Evolutionary conservation across 2,797 vertebrate species (phyloP).

Genomic region (Vespertilio murinus): DNA sequence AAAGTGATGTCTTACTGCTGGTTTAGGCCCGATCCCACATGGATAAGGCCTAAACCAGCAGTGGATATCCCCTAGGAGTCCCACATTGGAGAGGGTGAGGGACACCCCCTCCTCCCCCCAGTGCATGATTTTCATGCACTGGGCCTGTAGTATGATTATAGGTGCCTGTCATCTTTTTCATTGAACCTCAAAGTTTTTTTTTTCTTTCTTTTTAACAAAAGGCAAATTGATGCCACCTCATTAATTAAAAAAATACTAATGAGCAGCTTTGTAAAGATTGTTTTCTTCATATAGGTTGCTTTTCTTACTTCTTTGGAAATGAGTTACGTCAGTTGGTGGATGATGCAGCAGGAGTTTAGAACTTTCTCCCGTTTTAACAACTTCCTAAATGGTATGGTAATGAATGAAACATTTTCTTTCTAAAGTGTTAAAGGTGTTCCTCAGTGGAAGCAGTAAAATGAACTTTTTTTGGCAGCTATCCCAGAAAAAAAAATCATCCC

Average conservation of each 20-base stretch:
- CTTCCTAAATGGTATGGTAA: constrained; percentile 31
- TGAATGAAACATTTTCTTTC: constrained; percentile 48
- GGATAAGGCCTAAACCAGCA: no score
- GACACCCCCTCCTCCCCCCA: no score
- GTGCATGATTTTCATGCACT: no score
- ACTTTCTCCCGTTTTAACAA: neutral
- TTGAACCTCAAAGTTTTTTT: neutral
- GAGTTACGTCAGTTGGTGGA: neutral
- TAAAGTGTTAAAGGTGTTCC: constrained; percentile 33
- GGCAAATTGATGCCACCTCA: neutral
- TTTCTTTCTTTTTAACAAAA: neutral
- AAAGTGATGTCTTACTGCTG: no score
- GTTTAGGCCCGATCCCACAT: no score
- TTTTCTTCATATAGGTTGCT: neutral
- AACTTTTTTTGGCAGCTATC: constrained; percentile 60
- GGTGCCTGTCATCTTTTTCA: neutral
- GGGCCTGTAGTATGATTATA: neutral
- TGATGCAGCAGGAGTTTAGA: neutral
- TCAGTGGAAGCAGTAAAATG: constrained; percentile 49
- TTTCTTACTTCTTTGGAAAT: neutral
- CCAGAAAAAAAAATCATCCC: constrained; percentile 23
- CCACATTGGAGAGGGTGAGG: no score
- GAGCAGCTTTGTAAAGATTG: neutral
- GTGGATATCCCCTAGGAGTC: no score
- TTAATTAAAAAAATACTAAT: neutral